phyloP scores from a whole-genome alignment of 23 tunicate genomes.

The Clavelina lepadiformis region DNA sequence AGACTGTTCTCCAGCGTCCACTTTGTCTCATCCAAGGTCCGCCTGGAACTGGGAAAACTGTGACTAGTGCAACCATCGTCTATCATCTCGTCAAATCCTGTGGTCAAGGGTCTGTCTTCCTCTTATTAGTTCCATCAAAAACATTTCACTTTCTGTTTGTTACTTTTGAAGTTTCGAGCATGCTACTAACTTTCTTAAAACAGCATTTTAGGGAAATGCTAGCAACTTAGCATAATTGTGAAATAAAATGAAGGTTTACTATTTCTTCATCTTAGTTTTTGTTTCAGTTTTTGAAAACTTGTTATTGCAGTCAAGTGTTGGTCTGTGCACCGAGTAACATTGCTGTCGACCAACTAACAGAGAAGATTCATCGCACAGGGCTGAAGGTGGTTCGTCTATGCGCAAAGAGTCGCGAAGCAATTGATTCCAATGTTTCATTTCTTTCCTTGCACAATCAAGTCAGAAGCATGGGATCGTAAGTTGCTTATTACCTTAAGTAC shows the following conservation, averaged over 20 bases:
- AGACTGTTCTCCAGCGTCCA: constrained; percentile 92
- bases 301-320: constrained; percentile 71
- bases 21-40: constrained; percentile 97
- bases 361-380: constrained; percentile 97
- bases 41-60: constrained; percentile 98
- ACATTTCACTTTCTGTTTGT: too few species aligned
- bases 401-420: constrained; percentile 96
- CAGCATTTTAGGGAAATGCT: neutral
- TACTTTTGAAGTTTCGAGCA: too few species aligned
- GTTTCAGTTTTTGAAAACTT: too few species aligned
- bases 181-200: too few species aligned
- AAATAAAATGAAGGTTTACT: neutral
- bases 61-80: constrained; percentile 95
- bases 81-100: constrained; percentile 96
- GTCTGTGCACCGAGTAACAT: constrained; percentile 98
- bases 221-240: too few species aligned
- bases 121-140: too few species aligned
- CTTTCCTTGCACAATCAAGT: constrained; percentile 96
- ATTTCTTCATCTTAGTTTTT: neutral
- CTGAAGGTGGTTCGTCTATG: constrained; percentile 96
- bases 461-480: constrained; percentile 82
- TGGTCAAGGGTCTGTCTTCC: constrained; percentile 73
- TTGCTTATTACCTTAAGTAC: too few species aligned
- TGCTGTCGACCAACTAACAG: constrained; percentile 97
- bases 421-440: constrained; percentile 93